Conservation (phyloP, 2,888 invertebrate species). For the Onchidella celtica region DNA sequence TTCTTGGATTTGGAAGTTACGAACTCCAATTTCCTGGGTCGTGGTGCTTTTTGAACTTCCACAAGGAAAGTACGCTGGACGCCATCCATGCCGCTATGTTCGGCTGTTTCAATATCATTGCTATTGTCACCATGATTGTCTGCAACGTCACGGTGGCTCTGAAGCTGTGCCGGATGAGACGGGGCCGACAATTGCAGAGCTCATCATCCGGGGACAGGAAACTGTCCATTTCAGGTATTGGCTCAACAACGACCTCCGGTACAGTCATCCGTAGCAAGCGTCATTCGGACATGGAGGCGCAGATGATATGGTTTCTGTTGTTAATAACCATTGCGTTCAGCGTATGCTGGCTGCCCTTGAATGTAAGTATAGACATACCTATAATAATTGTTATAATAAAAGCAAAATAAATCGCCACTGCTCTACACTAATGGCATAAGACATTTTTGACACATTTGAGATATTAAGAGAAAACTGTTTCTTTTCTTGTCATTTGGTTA, state of each 20-base stretch:
- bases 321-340: slow-evolving; percentile 78
- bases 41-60: slow-evolving; percentile 79
- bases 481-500: no score
- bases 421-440: no score
- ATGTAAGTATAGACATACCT: slow-evolving; percentile 71
- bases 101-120: slow-evolving; percentile 71
- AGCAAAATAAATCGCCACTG: no score
- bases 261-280: slow-evolving; percentile 30
- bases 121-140: slow-evolving; percentile 65
- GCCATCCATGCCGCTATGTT: slow-evolving; percentile 73
- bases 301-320: slow-evolving; percentile 78
- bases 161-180: slow-evolving; percentile 69
- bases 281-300: slow-evolving; percentile 73
- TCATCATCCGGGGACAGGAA: slow-evolving; percentile 37
- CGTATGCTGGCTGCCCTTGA: slow-evolving; percentile 79
- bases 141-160: slow-evolving; percentile 69
- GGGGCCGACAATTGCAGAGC: slow-evolving; percentile 56
- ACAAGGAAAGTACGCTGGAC: slow-evolving; percentile 64
- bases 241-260: slow-evolving; percentile 31
- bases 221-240: slow-evolving; percentile 42
- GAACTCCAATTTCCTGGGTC: slow-evolving; percentile 77
- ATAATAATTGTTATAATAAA: no score
- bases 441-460: no score
- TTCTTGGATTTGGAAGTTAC: slow-evolving; percentile 77
- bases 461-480: no score